Evolutionary conservation across 35 echinoderm and acorn worm species (phyloP), one percentile per base, ranked within the genome.

Genomic region (Chiridota heheva): DNA sequence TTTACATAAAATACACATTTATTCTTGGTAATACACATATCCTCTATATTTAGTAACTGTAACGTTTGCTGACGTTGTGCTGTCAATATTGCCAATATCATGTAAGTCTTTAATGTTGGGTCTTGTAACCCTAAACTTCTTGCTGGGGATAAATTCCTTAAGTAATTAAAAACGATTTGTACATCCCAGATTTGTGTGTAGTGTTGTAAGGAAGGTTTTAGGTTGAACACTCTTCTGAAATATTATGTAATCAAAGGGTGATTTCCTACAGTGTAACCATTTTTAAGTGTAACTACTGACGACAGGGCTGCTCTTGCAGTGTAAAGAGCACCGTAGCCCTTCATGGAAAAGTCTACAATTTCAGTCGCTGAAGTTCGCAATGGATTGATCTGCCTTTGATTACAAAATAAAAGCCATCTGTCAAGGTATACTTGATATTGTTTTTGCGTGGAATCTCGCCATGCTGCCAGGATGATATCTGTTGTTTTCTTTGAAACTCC

Each of bases 391-490:
- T 91, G 60, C 58, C 67, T 61, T 78, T 58, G 29, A 67, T n/a
- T 51, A 44, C 83, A 92, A 86, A 92, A 92, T 28, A 45, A 40
- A 15, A 0, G 42, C 84, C 90, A 92, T 44, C 69, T 87, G 4
- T 63, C 44, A 17, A 92, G 76, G 78, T 90, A 90, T 7, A 35
- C 35, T 7, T 66, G 37, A 55, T 87, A 86, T 67, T 86, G 88
- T 25, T 37, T 33, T 34, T 86, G 44, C 1, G 82, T 85, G 26
- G 59, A 44, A 24, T 42, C 10, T 15, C 74, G 57, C 81, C 82
- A 91, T 27, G 81, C 69, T 22, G 81, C 41, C 1, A 56, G 5
- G 2, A 86, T 77, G 63, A 91, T 91, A 24, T 70, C 30, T 34
- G 33, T 58, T 59, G 82, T 53, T 24, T 42, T 42, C 28, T 62